Conservation (phyloP, 2,797 vertebrate species). For the Picus viridis region DNA sequence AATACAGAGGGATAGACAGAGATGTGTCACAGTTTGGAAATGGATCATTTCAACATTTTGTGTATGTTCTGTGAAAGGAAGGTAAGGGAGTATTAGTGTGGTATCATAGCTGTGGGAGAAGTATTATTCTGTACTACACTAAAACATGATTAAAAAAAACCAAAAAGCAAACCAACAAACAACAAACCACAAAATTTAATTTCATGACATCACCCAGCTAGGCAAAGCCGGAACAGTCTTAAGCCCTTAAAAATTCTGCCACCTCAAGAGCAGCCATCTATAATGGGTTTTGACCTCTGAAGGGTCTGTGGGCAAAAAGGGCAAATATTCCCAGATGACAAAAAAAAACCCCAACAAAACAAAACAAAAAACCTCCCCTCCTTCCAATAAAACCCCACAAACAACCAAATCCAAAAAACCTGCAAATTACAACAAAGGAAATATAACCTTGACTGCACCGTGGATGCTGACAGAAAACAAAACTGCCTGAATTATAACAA, state of each 20-base stretch:
- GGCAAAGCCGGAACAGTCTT: background rate
- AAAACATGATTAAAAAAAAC: background rate
- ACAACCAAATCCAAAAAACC: background rate
- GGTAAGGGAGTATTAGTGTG: background rate
- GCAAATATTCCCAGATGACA: background rate
- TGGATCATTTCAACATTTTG: background rate
- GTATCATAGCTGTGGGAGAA: background rate
- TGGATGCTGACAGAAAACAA: constrained; percentile 46
- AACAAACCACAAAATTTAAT: background rate
- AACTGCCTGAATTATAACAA: constrained; percentile 59
- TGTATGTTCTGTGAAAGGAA: background rate
- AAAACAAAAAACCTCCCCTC: too few species aligned
- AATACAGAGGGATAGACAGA: background rate
- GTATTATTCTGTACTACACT: background rate
- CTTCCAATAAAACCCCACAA: background rate
- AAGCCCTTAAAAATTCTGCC: background rate
- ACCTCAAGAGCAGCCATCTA: background rate
- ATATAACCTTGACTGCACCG: constrained; percentile 24
- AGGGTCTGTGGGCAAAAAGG: background rate
- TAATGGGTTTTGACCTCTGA: constrained; percentile 2
- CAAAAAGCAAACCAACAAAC: too few species aligned
- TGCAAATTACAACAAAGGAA: constrained; percentile 40
- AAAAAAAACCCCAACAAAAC: background rate
- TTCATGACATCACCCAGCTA: background rate
- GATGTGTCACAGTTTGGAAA: background rate